These are phyloP conservation scores for Stigmatopora argus DNA, from an alignment of 2,113 vertebrate genomes.

Conservation along the genomic window DNA sequence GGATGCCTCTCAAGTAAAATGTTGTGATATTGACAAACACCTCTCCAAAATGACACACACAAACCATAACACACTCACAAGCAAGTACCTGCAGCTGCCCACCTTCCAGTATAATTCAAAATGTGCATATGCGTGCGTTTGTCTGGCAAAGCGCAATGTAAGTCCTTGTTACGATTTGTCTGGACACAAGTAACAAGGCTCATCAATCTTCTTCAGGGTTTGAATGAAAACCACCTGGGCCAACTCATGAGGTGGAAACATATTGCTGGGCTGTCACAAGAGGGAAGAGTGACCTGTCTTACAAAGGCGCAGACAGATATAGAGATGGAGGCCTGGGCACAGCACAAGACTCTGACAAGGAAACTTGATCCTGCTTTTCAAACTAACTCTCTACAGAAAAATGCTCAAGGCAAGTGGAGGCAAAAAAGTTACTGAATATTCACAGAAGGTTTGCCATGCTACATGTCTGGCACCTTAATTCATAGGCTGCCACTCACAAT, in stretches of 20 bases:
- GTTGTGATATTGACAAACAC: conserved; percentile 11
- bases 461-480: not conserved
- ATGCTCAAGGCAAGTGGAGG: conserved; percentile 3
- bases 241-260: conserved; percentile 63
- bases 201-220: conserved; percentile 70
- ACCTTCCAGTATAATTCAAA: conserved; percentile 34
- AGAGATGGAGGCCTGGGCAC: conserved; percentile 48
- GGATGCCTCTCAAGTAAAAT: conserved; percentile 9
- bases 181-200: conserved; percentile 67
- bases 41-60: not conserved
- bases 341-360: conserved; percentile 16
- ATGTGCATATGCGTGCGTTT: conserved; percentile 1
- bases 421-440: not conserved
- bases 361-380: conserved; percentile 33
- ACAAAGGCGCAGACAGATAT: conserved; percentile 46
- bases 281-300: conserved; percentile 35
- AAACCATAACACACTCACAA: not conserved
- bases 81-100: conserved; percentile 2
- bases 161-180: conserved; percentile 58
- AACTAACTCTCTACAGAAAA: conserved; percentile 14
- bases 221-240: conserved; percentile 69
- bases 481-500: no score
- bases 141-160: conserved; percentile 49
- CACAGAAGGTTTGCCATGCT: not conserved
- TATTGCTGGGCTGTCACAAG: conserved; percentile 52